These are phyloP conservation scores for Ovibos moschatus DNA, from an alignment of 2,113 vertebrate species.

Conservation along the genomic window DNA sequence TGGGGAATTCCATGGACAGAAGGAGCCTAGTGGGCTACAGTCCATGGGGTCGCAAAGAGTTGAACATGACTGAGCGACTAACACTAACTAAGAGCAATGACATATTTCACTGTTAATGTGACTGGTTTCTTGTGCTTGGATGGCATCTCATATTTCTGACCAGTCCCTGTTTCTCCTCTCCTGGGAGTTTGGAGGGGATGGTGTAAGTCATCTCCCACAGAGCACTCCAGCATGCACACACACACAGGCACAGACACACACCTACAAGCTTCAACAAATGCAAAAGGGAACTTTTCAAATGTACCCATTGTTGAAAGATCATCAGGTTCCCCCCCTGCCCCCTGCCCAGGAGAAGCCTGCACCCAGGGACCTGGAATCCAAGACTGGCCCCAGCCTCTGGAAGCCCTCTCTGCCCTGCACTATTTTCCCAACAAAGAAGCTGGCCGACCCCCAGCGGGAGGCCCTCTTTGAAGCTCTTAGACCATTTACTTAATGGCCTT, in stretches of 20 bases:
- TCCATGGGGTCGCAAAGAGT: neutral
- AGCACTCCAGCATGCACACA: neutral
- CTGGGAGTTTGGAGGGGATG: neutral
- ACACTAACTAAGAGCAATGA: neutral
- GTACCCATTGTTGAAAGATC: neutral
- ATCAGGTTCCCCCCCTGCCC: accelerated
- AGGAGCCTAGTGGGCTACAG: neutral
- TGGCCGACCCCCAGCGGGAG: neutral
- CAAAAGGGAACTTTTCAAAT: too few relatives aligned
- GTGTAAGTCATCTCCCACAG: neutral
- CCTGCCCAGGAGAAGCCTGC: neutral
- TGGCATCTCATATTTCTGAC: accelerated
- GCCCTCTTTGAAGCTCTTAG: constrained; percentile 33
- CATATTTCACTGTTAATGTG: accelerated
- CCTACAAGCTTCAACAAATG: neutral
- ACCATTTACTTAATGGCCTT: constrained; percentile 66
- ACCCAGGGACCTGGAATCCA: neutral
- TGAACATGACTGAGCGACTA: neutral
- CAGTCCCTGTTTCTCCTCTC: neutral
- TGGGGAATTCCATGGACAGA: neutral
- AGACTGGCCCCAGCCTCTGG: neutral
- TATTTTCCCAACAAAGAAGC: neutral
- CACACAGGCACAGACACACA: too few relatives aligned
- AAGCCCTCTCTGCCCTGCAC: neutral
- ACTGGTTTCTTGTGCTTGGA: neutral